Conservation (phyloP, 2,797 vertebrate species). For the Mico argentatus region DNA sequence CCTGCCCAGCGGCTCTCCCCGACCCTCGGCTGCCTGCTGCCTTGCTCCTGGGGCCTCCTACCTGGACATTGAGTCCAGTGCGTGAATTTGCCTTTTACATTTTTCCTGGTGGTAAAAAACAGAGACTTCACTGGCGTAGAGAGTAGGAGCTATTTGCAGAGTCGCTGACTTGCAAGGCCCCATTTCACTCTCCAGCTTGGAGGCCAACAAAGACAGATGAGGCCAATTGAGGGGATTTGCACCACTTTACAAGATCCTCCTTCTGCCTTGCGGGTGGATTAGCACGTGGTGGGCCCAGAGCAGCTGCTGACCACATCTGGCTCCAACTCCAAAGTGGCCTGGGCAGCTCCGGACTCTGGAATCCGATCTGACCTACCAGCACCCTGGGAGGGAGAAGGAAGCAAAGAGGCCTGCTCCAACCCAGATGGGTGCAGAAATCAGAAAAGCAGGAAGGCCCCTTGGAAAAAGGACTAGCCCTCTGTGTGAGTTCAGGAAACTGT, state of each 20-base stretch:
- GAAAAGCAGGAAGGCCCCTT: not conserved
- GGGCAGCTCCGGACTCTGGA: not conserved
- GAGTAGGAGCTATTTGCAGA: slow-evolving; percentile 59
- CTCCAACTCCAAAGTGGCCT: slow-evolving; percentile 52
- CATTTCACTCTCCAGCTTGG: slow-evolving; percentile 26
- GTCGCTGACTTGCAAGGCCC: slow-evolving; percentile 62
- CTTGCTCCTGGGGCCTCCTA: not conserved
- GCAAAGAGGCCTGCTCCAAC: not conserved
- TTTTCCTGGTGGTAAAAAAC: slow-evolving; percentile 11
- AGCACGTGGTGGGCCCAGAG: slow-evolving; percentile 56
- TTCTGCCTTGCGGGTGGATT: slow-evolving; percentile 64
- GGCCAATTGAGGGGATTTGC: slow-evolving; percentile 70
- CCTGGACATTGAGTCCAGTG: not conserved
- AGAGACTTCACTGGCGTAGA: not conserved
- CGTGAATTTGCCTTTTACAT: not conserved
- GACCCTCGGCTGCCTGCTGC: not conserved
- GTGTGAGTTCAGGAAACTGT: not conserved
- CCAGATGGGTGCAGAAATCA: not conserved
- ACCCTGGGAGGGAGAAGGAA: not conserved
- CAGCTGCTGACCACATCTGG: slow-evolving; percentile 78
- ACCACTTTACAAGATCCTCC: slow-evolving; percentile 72
- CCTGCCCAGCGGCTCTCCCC: not conserved
- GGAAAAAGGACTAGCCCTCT: not conserved
- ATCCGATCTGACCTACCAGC: not conserved
- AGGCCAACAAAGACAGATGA: slow-evolving; percentile 66